These are phyloP conservation scores for Chelon auratus DNA, from an alignment of 2,797 vertebrate species.

Conservation along the genomic window DNA sequence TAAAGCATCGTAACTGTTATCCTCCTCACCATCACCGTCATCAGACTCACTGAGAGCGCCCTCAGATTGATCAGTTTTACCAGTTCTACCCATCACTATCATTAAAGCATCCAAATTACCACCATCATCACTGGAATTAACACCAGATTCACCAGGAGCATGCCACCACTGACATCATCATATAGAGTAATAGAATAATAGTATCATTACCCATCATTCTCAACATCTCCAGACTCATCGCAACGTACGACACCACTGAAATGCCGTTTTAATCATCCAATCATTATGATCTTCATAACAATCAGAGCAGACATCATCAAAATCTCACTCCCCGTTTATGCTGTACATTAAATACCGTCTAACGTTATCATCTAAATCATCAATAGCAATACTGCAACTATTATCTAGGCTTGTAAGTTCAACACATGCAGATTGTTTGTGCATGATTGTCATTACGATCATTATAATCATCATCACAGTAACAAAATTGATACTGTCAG, in stretches of 20 bases:
- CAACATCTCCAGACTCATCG: constrained; percentile 9
- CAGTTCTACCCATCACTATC: too few species aligned
- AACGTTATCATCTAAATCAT: background rate
- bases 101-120: too few species aligned
- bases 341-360: background rate
- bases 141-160: background rate
- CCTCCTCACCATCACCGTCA: background rate
- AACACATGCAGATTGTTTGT: background rate
- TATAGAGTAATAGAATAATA: constrained; percentile 2
- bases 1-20: background rate
- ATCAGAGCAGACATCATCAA: constrained; percentile 36
- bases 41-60: background rate
- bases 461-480: constrained; percentile 1
- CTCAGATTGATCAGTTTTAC: too few species aligned
- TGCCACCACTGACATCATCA: background rate
- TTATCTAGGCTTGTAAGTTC: background rate
- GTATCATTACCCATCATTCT: constrained; percentile 9
- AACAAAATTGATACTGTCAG: background rate
- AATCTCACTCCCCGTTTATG: constrained; percentile 7
- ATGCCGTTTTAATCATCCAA: constrained; percentile 25
- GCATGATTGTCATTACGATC: background rate
- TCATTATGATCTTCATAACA: constrained; percentile 30
- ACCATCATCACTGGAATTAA: background rate
- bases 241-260: constrained; percentile 4
- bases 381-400: background rate